Conservation (phyloP, 2,888 invertebrate species). For the Drosophila falleni region DNA sequence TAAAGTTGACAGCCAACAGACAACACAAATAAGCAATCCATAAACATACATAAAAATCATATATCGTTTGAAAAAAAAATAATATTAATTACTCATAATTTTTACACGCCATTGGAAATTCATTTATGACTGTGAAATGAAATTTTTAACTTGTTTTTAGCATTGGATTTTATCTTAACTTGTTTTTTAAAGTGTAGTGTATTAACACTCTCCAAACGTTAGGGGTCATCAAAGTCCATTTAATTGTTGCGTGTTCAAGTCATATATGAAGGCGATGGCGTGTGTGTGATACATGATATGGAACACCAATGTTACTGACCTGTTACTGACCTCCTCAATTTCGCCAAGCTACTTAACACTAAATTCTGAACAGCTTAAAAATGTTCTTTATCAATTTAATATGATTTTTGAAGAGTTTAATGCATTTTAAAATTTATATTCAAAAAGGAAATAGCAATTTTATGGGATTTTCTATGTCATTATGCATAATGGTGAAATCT, state of each 20-base stretch:
- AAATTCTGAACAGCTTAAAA: neutral
- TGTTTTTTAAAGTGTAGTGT: slow-evolving; percentile 9
- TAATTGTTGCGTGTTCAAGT: slow-evolving; percentile 39
- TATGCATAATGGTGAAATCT: slow-evolving; percentile 8
- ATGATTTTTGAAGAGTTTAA: slow-evolving; percentile 7
- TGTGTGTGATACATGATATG: slow-evolving; percentile 31
- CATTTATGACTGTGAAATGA: neutral
- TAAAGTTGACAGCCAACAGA: slow-evolving; percentile 3
- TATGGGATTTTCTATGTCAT: neutral
- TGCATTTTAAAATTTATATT: slow-evolving; percentile 8
- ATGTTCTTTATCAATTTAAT: neutral
- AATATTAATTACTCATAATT: neutral
- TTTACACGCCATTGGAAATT: neutral
- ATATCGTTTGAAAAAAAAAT: neutral
- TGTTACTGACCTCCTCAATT: slow-evolving; percentile 1
- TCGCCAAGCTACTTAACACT: neutral
- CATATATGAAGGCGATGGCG: slow-evolving; percentile 31
- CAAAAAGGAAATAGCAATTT: neutral
- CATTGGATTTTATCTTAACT: neutral
- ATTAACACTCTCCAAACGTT: slow-evolving; percentile 1
- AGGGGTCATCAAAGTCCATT: slow-evolving; percentile 26
- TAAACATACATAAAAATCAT: neutral
- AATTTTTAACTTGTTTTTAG: neutral
- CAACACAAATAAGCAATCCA: neutral
- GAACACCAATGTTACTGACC: neutral